phyloP scores from a whole-genome alignment of 2,113 vertebrate species.

The Sinocyclocheilus maitianheensis region DNA sequence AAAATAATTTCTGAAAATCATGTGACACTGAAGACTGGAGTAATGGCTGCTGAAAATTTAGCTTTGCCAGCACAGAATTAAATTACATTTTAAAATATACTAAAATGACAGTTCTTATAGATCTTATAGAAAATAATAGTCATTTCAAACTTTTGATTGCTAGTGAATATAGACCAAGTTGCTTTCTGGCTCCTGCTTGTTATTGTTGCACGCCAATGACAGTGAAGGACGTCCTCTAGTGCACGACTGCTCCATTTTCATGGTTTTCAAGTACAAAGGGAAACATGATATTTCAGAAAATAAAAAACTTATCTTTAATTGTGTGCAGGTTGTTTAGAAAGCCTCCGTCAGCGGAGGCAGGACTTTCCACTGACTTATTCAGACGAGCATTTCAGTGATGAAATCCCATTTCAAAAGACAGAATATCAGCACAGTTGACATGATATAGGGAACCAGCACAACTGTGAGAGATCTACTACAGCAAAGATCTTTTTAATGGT shows the following conservation, averaged over 20 bases:
- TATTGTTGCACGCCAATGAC: not conserved
- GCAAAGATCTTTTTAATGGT: conserved; percentile 99
- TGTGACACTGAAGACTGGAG: not conserved
- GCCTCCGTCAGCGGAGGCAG: not conserved
- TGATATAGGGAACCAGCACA: conserved; percentile 81
- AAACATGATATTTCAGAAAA: conserved; percentile 34
- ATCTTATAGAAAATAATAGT: too few relatives aligned
- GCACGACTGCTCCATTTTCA: not conserved
- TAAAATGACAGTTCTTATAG: too few relatives aligned
- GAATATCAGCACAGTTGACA: conserved; percentile 45
- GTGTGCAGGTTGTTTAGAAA: conserved; percentile 32
- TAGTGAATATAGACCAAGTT: not conserved
- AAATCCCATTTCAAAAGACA: conserved; percentile 24
- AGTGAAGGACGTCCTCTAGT: conserved; percentile 11
- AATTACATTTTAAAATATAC: too few relatives aligned
- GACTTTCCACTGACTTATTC: conserved; percentile 17
- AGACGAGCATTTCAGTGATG: conserved; percentile 24
- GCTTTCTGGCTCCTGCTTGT: not conserved
- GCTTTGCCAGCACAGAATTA: not conserved
- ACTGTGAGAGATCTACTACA: conserved; percentile 87
- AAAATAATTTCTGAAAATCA: not conserved
- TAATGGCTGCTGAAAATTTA: not conserved
- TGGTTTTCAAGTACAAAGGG: not conserved
- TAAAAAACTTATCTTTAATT: conserved; percentile 36
- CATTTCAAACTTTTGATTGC: not conserved